Conservation (phyloP, 1,140 invertebrate genomes). For the Amphibalanus amphitrite region DNA sequence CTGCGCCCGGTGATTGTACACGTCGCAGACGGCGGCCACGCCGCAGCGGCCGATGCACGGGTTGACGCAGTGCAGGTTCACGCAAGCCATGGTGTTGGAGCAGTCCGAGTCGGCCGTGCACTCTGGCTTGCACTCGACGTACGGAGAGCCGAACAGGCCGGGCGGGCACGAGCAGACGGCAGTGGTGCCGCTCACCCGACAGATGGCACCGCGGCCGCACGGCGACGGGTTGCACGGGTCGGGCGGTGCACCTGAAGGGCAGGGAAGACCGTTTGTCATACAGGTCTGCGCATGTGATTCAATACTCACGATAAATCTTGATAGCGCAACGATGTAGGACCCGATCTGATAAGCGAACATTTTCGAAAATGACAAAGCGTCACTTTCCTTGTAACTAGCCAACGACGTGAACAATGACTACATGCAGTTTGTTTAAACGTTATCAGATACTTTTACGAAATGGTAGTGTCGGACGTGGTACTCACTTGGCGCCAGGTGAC, state of each 20-base stretch:
- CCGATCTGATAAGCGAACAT: too few species aligned
- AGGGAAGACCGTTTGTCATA: too few species aligned
- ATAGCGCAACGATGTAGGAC: too few species aligned
- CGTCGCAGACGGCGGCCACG: conserved; percentile 47
- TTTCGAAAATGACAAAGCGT: too few species aligned
- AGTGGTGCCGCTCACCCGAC: conserved; percentile 21
- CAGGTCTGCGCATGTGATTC: too few species aligned
- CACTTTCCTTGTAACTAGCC: too few species aligned
- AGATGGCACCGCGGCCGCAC: conserved; percentile 52
- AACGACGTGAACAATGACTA: too few species aligned
- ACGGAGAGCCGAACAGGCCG: conserved; percentile 62
- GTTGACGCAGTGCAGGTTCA: conserved; percentile 43
- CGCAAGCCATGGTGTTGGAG: conserved; percentile 54
- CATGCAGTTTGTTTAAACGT: too few species aligned
- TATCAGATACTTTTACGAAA: too few species aligned
- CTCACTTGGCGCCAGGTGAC: not conserved
- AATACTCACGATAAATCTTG: too few species aligned
- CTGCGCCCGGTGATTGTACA: conserved; percentile 48
- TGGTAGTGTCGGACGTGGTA: not conserved
- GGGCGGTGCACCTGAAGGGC: conserved; percentile 12
- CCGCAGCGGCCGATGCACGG: conserved; percentile 53
- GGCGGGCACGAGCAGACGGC: conserved; percentile 55
- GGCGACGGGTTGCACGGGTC: conserved; percentile 52
- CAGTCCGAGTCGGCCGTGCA: conserved; percentile 56
- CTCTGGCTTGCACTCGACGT: conserved; percentile 59